Evolutionary conservation across 2,888 invertebrate species (phyloP), one percentile per base, ranked within the genome.

Genomic region (Troides aeacus): DNA sequence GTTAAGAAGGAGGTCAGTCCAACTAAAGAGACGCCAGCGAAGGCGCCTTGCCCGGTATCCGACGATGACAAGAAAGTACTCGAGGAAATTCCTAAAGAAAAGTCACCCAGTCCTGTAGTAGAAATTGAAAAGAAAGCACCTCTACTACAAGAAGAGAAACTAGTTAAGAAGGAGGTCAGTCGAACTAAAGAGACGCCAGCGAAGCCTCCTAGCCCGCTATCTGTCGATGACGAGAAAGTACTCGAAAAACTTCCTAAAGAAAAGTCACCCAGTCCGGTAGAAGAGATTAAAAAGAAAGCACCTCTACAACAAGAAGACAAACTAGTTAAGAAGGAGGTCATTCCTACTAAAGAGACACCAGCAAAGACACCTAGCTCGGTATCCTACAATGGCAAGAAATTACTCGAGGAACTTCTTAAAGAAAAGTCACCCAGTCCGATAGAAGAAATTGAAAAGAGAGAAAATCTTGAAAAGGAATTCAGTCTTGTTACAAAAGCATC

Each of bases 61-160:
- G 24, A 3, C 24, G 24, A 24, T 24, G 24, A 24, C 2, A 24
- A 24, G 24, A 24, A 24, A 24, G 24, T 24, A 24, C 24, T 24
- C 24, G 24, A 24, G 24, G 24, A 24, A 24, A 1, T 24, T 24
- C 24, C 24, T 24, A 24, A 24, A 24, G 24, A 24, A 24, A 24
- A 24, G 2, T 24, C 24, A 24, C 24, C 24, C 2, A 24, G 24
- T 24, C n/a, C 8, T 4, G 56, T 10, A n/a, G n/a, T 21, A 21
- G 56, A 57, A 5, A 0, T 77, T 64, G 21, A 71, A 75, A 24
- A 24, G 24, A 24, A 24, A 24, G 24, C 24, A 24, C 2, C 24
- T 24, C 24, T 24, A 24, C 24, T 4, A 24, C 12, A 57, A 57
- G 57, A 57, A 5, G 57, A 57, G 3, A 23, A 57, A 23, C 8